These are phyloP conservation scores for Salminus brasiliensis DNA, from an alignment of 2,113 vertebrate genomes.

Conservation along the genomic window DNA sequence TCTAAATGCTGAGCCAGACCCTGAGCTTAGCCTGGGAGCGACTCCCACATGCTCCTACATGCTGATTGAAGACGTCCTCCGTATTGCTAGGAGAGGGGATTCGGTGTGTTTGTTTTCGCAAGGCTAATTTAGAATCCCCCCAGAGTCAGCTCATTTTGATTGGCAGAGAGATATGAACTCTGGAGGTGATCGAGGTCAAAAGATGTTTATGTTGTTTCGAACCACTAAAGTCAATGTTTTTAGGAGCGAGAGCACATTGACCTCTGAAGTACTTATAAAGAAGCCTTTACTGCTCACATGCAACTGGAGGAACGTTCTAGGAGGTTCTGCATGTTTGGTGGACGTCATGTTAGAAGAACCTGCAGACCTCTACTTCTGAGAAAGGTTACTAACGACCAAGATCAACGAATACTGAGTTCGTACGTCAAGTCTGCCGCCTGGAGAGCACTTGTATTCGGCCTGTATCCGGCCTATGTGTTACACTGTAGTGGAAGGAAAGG, in stretches of 20 bases:
- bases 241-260: not conserved
- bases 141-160: not conserved
- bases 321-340: not conserved
- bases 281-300: not conserved
- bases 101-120: not conserved
- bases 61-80: not conserved
- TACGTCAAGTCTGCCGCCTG: too few species aligned
- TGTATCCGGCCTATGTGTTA: too few species aligned
- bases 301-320: not conserved
- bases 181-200: not conserved
- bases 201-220: not conserved
- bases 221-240: conserved; percentile 6
- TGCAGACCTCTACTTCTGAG: not conserved
- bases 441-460: too few species aligned
- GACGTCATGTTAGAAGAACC: not conserved
- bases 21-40: not conserved
- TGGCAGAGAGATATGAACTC: not conserved
- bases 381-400: too few species aligned
- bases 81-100: not conserved
- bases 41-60: not conserved
- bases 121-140: not conserved
- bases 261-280: not conserved
- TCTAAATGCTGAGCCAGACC: not conserved
- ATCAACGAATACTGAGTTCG: too few species aligned
- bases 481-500: too few species aligned